Evolutionary conservation across 1,140 invertebrate species (phyloP), one percentile per base, ranked within the genome.

Genomic region (Lordiphosa stackelbergi): DNA sequence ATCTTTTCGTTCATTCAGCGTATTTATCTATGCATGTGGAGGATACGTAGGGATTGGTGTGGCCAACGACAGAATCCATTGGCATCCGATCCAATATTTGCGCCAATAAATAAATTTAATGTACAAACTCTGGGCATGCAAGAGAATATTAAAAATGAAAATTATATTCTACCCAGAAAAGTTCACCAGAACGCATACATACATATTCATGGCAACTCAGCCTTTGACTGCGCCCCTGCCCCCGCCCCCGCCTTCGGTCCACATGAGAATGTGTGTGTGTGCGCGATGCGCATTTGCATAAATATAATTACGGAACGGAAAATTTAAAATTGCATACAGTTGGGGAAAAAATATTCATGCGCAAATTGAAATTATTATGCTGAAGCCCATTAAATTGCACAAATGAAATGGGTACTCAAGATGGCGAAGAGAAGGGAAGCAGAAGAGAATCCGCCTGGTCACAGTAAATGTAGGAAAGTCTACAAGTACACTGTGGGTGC

Each of bases 71-170:
- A 48, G 52, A 41, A 58, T 73, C 55, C 71, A 74, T 56, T 68
- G 43, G 56, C 72, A 83, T 83, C 77, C 68, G 77, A 85, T 85
- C 75, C 81, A 85, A 85, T 85, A 85, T 81, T 79, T 81, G 83
- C 70, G 58, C 53, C 72, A 85, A 85, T 85, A 85, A 85, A 83
- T 83, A 85, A 85, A 64, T 74, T 85, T 85, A 85, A 83, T 85
- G 75, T 73, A 73, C 68, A 66, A 83, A 77, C 78, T 81, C 72
- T 71, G 64, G 49, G 59, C 73, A 81, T 77, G 74, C 75, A 74
- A 72, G 68, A 83, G 81, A 69, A 85, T 85, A 85, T 85, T 85
- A 85, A 85, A 85, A 85, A 81, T 69, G 69, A 74, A 77, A 85
- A 85, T 81, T 85, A 77, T 81, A 73, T 73, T 81, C 75, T 72